These are phyloP conservation scores for Trachemys scripta DNA, from an alignment of 2,113 vertebrate species.

Conservation along the genomic window DNA sequence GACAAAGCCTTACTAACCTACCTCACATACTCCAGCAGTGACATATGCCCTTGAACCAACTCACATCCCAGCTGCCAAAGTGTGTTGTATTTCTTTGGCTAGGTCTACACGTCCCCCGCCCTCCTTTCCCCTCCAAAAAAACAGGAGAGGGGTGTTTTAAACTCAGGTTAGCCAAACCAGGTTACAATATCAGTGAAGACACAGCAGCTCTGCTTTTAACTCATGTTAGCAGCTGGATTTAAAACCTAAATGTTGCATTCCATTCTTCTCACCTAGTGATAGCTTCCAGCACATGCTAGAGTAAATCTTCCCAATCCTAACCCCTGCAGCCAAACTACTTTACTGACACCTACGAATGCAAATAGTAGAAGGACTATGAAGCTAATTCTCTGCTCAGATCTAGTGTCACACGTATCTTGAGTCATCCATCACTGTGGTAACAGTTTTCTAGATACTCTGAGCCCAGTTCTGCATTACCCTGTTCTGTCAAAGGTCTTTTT, in stretches of 20 bases:
- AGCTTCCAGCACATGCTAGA: neutral
- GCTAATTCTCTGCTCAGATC: neutral
- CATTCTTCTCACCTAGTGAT: neutral
- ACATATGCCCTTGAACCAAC: neutral
- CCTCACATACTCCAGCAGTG: neutral
- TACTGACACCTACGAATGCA: neutral
- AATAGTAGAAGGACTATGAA: neutral
- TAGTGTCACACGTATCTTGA: neutral
- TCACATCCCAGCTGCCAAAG: neutral
- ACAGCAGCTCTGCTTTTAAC: neutral
- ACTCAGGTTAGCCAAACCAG: neutral
- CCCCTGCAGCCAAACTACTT: neutral
- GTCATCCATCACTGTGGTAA: neutral
- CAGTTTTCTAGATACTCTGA: neutral
- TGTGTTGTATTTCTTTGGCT: neutral
- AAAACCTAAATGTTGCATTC: neutral
- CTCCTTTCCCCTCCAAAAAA: too few species aligned
- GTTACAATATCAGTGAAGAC: neutral
- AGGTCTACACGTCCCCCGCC: neutral
- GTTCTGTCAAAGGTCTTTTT: neutral
- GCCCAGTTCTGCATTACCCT: neutral
- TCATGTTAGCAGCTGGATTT: neutral
- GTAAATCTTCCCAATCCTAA: neutral
- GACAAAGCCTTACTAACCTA: neutral
- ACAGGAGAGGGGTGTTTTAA: accelerated